Evolutionary conservation across 2,888 invertebrate genomes (phyloP), one percentile per base, ranked within the genome.

Genomic region (Crematogaster levior): DNA sequence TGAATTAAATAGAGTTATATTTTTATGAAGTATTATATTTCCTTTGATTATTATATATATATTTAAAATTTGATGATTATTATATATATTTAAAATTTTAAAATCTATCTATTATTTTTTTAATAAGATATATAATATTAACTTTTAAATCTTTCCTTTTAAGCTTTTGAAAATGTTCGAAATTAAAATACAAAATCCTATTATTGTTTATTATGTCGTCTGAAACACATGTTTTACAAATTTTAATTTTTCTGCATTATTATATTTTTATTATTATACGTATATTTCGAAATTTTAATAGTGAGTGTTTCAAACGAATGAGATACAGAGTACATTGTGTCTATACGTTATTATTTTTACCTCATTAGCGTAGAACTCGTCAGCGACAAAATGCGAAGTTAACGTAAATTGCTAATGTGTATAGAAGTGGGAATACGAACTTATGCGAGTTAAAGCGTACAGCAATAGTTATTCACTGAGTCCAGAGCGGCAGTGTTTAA

Each of bases 351-450:
- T 40, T 43, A 77, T 21, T 77, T 77, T 56, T 77, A 46, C 15
- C 37, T 46, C 34, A 68, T 77, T 68, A 58, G 12, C 21, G 30
- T 40, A 18, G 4, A 58, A 46, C 56, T 43, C n/a, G 68, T 77
- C 56, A 77, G 46, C 34, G 34, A 24, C 18, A 43, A 68, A 43
- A 21, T 21, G 34, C 37, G 5, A 63, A 73, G 73, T 74, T 74
- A 40, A 77, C 24, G 34, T 43, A 77, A 77, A 77, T 77, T 68
- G 70, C 70, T 77, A 77, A 77, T 77, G 77, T 53, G 40, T 68
- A 68, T 77, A 70, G 77, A 58, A 43, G 68, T 68, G 56, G 34
- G 68, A 66, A 68, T 43, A 65, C 68, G 77, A 77, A 77, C 68
- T 77, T 66, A 51, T 15, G 43, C 77, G 56, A 77, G 77, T 77